These are phyloP conservation scores for Campoletis raptor DNA, from an alignment of 2,888 invertebrate genomes.

Conservation along the genomic window DNA sequence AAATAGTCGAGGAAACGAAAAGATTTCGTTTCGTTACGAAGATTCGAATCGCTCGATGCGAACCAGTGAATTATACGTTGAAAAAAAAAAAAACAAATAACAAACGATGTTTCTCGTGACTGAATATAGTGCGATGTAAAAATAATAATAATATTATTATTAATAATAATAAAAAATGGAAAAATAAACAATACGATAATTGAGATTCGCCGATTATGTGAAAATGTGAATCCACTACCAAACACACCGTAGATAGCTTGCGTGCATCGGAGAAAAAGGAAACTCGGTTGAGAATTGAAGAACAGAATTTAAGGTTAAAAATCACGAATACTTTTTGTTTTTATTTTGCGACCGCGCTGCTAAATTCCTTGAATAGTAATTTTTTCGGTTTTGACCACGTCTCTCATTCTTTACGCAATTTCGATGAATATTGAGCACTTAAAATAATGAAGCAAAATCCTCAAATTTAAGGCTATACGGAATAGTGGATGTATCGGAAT, in stretches of 20 bases:
- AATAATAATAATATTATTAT: slow-evolving; percentile 3
- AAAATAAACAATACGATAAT: slow-evolving; percentile 29
- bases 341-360: neutral
- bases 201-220: slow-evolving; percentile 22
- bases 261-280: neutral
- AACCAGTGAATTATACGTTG: slow-evolving; percentile 1
- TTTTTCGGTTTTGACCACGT: neutral
- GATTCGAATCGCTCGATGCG: slow-evolving; percentile 11
- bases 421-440: slow-evolving; percentile 3
- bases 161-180: slow-evolving; percentile 1
- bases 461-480: slow-evolving; percentile 44
- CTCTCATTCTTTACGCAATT: slow-evolving; percentile 32
- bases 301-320: neutral
- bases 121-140: slow-evolving; percentile 41
- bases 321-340: neutral
- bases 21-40: neutral
- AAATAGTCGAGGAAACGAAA: neutral
- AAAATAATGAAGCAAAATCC: slow-evolving; percentile 11
- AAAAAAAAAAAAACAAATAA: neutral
- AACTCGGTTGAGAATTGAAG: neutral
- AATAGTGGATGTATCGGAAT: slow-evolving; percentile 45
- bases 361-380: neutral
- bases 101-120: slow-evolving; percentile 27
- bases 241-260: neutral
- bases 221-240: slow-evolving; percentile 5